A percentile compares a stretch with the other conserved stretches of the same genome.
These are phyloP conservation scores for Acrossocheilus wenchowensis DNA, from an alignment of 2,797 vertebrate genomes.

Conservation along the genomic window DNA sequence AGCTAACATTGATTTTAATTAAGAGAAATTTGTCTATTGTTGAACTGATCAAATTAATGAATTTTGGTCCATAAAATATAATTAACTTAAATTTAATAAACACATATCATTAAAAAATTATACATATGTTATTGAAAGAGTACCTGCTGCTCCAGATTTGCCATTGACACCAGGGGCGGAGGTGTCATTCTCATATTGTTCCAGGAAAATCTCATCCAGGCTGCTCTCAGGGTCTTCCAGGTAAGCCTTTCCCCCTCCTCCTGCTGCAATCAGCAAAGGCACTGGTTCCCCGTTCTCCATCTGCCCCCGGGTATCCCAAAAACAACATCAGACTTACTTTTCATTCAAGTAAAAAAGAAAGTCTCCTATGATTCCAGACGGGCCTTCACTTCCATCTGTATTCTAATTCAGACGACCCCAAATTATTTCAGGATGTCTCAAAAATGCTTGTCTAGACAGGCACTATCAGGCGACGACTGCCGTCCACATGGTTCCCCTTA, in stretches of 20 bases:
- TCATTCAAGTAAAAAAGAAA: conserved; percentile 26
- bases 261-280: conserved; percentile 88
- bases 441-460: conserved; percentile 44
- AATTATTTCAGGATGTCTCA: conserved; percentile 57
- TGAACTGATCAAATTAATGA: neutral
- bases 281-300: conserved; percentile 76
- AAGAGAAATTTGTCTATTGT: neutral
- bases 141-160: conserved; percentile 85
- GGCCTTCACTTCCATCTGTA: conserved; percentile 36
- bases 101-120: neutral
- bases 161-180: conserved; percentile 78
- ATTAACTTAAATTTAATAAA: too few relatives aligned
- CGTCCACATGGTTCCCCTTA: conserved; percentile 49
- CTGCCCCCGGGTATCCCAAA: conserved; percentile 64
- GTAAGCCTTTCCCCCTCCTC: conserved; percentile 91
- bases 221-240: conserved; percentile 80
- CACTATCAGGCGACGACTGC: conserved; percentile 33
- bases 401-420: conserved; percentile 30
- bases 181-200: conserved; percentile 87
- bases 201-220: conserved; percentile 73
- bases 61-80: neutral
- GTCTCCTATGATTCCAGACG: neutral
- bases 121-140: neutral
- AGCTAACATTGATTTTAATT: neutral
- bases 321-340: conserved; percentile 16